A percentile compares a stretch with the other conserved stretches of the same genome.
Evolutionary conservation across 2,888 invertebrate species (phyloP).

Genomic region (Geophilus truncorum): DNA sequence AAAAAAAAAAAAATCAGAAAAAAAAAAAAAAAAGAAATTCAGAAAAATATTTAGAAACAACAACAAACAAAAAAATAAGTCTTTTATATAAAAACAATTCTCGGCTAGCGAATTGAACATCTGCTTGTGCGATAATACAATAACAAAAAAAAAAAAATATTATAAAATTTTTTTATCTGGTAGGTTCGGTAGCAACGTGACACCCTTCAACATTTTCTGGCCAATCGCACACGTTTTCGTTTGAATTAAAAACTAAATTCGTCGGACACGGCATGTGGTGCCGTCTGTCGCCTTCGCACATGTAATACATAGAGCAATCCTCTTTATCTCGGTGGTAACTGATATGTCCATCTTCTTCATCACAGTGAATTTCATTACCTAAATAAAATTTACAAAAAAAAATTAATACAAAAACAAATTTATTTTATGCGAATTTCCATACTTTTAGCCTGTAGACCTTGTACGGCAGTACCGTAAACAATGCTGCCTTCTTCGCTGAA

Average conservation of each 20-base stretch:
- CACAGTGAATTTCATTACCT: constrained; percentile 85
- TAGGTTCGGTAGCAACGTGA: not conserved
- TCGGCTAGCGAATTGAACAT: not conserved
- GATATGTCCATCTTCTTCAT: constrained; percentile 91
- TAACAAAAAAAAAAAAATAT: not conserved
- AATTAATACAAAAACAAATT: not conserved
- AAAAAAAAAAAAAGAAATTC: too few species aligned
- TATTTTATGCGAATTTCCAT: not conserved
- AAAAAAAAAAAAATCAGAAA: too few species aligned
- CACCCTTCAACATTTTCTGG: constrained; percentile 91
- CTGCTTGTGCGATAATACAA: not conserved
- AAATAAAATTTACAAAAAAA: constrained; percentile 1
- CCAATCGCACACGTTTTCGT: constrained; percentile 94
- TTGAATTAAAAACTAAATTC: constrained; percentile 85
- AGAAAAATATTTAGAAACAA: not conserved
- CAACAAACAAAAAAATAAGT: not conserved
- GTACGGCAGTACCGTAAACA: constrained; percentile 35
- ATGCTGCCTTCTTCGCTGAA: constrained; percentile 54
- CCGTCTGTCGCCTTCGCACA: constrained; percentile 92
- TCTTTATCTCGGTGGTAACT: constrained; percentile 85
- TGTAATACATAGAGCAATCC: constrained; percentile 90
- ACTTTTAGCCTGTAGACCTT: constrained; percentile 30
- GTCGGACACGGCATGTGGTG: constrained; percentile 94
- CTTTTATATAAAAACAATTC: not conserved
- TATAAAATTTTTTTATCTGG: constrained; percentile 5